Conservation (phyloP, 2,797 vertebrate genomes). For the Lacerta bilineata region DNA sequence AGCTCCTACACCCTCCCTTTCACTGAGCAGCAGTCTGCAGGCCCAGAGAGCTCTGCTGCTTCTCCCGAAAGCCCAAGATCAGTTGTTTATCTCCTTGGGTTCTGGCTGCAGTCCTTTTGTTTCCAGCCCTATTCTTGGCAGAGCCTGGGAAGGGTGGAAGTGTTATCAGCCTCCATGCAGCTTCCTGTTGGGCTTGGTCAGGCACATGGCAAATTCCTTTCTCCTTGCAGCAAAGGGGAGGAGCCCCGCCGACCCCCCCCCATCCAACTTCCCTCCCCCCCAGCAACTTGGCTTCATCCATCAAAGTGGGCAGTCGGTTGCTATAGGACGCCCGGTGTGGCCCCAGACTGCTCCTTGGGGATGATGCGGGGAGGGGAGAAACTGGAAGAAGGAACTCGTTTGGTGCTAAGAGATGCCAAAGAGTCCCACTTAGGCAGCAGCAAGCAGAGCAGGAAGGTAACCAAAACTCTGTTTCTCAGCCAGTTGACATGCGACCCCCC, state of each 20-base stretch:
- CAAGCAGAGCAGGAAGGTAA: no score
- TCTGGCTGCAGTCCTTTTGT: not conserved
- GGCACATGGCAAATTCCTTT: not conserved
- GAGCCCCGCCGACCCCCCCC: no score
- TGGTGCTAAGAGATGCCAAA: not conserved
- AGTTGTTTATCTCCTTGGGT: not conserved
- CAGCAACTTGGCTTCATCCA: not conserved
- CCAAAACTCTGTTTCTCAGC: not conserved
- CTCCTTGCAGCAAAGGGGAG: not conserved
- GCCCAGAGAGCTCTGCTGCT: not conserved
- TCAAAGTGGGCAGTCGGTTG: not conserved
- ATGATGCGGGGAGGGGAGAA: no score
- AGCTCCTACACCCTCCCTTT: no score
- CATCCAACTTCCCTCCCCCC: not conserved
- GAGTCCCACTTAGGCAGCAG: not conserved
- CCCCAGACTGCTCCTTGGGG: not conserved
- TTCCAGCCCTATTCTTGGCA: not conserved
- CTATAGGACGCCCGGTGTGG: not conserved
- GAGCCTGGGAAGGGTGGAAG: not conserved
- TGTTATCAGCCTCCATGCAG: not conserved
- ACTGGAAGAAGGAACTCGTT: not conserved
- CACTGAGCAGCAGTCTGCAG: not conserved
- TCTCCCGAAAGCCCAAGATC: no score
- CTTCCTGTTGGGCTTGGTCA: constrained; percentile 3
- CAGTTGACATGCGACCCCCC: not conserved